Evolutionary conservation across 2,797 vertebrate species (phyloP), one percentile per base, ranked within the genome.

Genomic region (Lateolabrax maculatus): DNA sequence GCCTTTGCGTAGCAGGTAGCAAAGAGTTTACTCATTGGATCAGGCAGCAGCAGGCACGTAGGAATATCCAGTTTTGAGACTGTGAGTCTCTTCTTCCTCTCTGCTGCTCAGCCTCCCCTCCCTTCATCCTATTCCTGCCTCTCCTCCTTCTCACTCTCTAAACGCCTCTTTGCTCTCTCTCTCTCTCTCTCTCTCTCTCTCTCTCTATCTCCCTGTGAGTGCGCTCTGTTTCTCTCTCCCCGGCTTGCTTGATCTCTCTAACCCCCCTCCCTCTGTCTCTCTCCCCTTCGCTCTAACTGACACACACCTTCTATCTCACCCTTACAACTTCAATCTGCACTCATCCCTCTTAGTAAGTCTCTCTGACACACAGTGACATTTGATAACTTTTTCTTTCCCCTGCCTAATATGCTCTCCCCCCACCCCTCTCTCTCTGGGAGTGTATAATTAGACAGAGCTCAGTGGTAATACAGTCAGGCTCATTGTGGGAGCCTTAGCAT

Each of bases 401-500:
- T 87, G 69, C 77, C 83, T 89, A 82, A 88, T 89, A 86, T 90
- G 71, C 87, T 87, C 76, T 75, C 56, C 64, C 51, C 58, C 74
- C n/a, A 75, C 36, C 79, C 44, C 83, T 74, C 71, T 53, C 88
- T 91, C 89, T 77, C 85, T 79, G 84, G 90, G 92, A 90, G 94
- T 95, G 91, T 95, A 95, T 95, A 95, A 95, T 96, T 95, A 95
- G 94, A 94, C 92, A 86, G 92, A 92, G 92, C 93, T 94, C 93
- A 94, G 94, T 92, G 89, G 91, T 95, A 94, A 94, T 94, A 93
- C 91, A 95, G 94, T 94, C 94, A 94, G 92, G 92, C 94, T 95
- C 92, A 95, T 95, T 95, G 95, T 95, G 87, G 91, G 90, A 95
- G 93, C 91, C 90, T 94, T 91, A 91, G 93, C 89, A 85, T 90